Conservation (phyloP, 1,140 invertebrate species). For the Myzus persicae region DNA sequence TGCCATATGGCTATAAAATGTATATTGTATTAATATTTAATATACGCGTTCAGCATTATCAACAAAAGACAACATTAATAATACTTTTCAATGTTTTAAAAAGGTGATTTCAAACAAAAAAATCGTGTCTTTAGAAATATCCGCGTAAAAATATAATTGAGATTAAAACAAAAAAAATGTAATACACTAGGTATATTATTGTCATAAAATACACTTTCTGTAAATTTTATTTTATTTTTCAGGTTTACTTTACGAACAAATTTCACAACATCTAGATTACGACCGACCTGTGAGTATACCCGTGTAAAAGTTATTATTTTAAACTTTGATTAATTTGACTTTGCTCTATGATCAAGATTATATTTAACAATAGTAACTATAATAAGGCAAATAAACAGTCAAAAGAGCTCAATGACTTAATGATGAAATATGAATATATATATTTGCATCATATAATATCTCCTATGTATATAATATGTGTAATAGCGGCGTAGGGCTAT, state of each 20-base stretch:
- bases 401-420: no score
- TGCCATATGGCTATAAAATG: not conserved
- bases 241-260: not conserved
- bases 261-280: not conserved
- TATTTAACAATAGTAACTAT: no score
- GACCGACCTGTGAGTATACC: not conserved
- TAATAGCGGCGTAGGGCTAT: not conserved
- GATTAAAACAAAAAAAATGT: not conserved
- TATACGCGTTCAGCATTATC: not conserved
- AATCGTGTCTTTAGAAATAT: not conserved
- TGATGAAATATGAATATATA: not conserved
- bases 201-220: not conserved
- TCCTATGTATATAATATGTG: no score
- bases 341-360: not conserved
- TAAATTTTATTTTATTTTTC: not conserved
- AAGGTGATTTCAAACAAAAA: not conserved
- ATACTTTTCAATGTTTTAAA: not conserved
- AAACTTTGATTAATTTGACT: not conserved
- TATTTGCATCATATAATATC: no score
- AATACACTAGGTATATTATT: not conserved
- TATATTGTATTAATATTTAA: not conserved
- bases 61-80: conserved; percentile 23
- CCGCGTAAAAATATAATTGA: not conserved
- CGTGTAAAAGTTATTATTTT: not conserved
- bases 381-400: no score